These are phyloP conservation scores for Atopsyche davidsoni DNA, from an alignment of 1,140 invertebrate species.

Conservation along the genomic window DNA sequence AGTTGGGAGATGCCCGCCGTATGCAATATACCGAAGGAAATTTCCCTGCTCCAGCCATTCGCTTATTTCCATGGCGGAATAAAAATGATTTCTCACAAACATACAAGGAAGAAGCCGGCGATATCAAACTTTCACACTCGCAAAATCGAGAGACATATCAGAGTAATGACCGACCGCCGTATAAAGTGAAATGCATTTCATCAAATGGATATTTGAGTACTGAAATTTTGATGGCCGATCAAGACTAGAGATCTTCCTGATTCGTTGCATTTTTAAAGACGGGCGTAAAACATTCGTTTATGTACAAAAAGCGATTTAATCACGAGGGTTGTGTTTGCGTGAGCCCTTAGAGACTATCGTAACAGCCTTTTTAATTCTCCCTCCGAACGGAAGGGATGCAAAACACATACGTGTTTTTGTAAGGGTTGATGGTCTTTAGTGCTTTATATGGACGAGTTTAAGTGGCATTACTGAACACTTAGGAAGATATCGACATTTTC, in stretches of 20 bases:
- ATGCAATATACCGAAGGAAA: no score
- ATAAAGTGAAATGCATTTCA: constrained; percentile 41
- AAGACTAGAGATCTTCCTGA: constrained; percentile 40
- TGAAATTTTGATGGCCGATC: constrained; percentile 47
- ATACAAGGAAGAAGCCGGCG: no score
- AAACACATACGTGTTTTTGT: constrained; percentile 16
- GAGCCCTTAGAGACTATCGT: constrained; percentile 36
- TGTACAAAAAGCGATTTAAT: constrained; percentile 7
- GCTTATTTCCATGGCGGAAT: no score
- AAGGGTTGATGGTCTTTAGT: constrained; percentile 27
- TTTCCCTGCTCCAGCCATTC: no score
- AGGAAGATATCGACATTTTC: no score
- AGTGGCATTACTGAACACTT: constrained; percentile 13
- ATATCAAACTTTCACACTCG: constrained; percentile 6
- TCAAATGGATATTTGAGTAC: constrained; percentile 52
- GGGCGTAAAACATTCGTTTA: constrained; percentile 37
- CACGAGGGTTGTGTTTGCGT: constrained; percentile 13
- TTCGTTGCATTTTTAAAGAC: constrained; percentile 45
- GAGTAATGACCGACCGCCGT: constrained; percentile 18
- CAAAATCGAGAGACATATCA: neutral
- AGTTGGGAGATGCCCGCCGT: no score
- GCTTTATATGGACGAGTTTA: constrained; percentile 17
- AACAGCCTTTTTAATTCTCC: constrained; percentile 49
- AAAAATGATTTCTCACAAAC: no score
- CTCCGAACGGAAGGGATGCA: constrained; percentile 34